These are phyloP conservation scores for Saturnia pavonia DNA, from an alignment of 2,888 invertebrate genomes.

Conservation along the genomic window DNA sequence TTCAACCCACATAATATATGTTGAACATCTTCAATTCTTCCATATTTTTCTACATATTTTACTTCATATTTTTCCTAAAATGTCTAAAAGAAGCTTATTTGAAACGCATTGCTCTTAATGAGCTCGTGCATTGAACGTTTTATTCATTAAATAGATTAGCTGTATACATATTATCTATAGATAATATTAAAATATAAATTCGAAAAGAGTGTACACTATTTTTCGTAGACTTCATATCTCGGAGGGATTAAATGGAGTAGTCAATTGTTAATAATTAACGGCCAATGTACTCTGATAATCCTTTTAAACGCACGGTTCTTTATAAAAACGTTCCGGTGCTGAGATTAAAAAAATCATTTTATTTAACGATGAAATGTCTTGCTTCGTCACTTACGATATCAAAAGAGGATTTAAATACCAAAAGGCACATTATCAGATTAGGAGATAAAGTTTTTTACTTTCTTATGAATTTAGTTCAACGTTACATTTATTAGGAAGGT, in stretches of 20 bases:
- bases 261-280: conserved; percentile 8
- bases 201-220: conserved; percentile 8
- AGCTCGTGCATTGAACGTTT: not conserved
- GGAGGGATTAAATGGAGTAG: conserved; percentile 8
- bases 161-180: too few species aligned
- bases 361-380: not conserved
- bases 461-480: not conserved
- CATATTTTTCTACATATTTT: too few species aligned
- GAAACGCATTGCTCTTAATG: not conserved
- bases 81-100: too few species aligned
- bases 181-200: not conserved
- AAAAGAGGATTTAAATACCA: conserved; percentile 2
- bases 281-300: conserved; percentile 9
- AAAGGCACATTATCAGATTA: not conserved
- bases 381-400: not conserved
- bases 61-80: too few species aligned
- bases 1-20: too few species aligned
- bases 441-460: not conserved
- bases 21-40: too few species aligned
- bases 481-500: not conserved
- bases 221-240: not conserved
- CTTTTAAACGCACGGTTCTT: not conserved
- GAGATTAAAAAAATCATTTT: conserved; percentile 6
- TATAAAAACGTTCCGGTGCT: not conserved
- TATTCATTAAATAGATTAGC: not conserved